Conservation (phyloP, 1,140 invertebrate species). For the Rhagoletis pomonella region DNA sequence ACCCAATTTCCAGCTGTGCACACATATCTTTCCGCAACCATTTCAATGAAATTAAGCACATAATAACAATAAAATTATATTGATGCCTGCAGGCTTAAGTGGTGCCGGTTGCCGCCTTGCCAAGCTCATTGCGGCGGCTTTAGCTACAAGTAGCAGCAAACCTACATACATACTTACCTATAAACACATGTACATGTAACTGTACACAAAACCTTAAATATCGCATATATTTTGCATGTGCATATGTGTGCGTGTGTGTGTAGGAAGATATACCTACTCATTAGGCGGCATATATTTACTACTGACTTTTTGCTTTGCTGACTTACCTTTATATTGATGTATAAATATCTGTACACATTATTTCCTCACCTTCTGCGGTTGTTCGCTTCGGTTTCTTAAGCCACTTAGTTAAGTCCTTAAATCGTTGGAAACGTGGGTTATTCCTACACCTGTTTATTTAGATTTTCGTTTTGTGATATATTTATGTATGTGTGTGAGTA, state of each 20-base stretch:
- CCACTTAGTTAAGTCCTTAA: constrained; percentile 38
- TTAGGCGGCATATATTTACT: not conserved
- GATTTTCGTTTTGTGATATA: not conserved
- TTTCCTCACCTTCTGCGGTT: not conserved
- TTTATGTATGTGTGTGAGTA: not conserved
- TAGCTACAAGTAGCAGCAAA: not conserved
- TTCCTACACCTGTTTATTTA: not conserved
- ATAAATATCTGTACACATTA: not conserved
- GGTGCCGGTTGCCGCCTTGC: not conserved
- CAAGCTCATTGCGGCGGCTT: not conserved
- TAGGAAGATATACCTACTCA: not conserved
- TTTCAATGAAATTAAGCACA: constrained; percentile 46
- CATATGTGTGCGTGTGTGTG: not conserved
- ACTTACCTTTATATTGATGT: not conserved
- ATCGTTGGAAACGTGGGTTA: not conserved
- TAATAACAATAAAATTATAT: constrained; percentile 52
- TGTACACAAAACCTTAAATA: too few species aligned
- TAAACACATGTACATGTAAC: not conserved
- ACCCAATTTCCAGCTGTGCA: not conserved
- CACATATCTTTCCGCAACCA: constrained; percentile 17
- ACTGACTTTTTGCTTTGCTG: not conserved
- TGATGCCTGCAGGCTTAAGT: constrained; percentile 46
- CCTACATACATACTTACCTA: not conserved
- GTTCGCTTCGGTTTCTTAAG: constrained; percentile 12
- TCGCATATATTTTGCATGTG: not conserved